Conservation (phyloP, 2,797 vertebrate genomes). For the Notolabrus celidotus region DNA sequence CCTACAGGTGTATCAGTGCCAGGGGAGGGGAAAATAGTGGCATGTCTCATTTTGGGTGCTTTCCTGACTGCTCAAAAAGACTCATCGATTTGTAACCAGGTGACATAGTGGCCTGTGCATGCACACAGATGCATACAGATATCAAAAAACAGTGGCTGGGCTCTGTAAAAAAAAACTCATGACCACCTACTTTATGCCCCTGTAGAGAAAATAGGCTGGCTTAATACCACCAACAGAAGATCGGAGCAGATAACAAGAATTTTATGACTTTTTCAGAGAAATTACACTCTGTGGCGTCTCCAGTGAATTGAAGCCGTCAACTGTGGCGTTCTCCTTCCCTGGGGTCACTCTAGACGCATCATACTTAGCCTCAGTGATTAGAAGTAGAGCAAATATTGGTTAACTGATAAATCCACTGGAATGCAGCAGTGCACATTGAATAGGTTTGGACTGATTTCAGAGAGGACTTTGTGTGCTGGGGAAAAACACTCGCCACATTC, state of each 20-base stretch:
- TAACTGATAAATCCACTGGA: slow-evolving; percentile 78
- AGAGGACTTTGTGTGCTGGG: slow-evolving; percentile 23
- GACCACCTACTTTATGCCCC: slow-evolving; percentile 59
- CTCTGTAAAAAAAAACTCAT: slow-evolving; percentile 53
- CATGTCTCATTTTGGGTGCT: slow-evolving; percentile 70
- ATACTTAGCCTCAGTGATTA: slow-evolving; percentile 69
- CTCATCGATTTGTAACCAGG: slow-evolving; percentile 53
- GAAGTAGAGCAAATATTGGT: slow-evolving; percentile 79
- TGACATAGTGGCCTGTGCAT: slow-evolving; percentile 42
- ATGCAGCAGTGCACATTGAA: slow-evolving; percentile 60
- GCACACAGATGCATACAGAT: neutral
- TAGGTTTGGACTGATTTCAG: slow-evolving; percentile 51
- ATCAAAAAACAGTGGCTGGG: slow-evolving; percentile 7
- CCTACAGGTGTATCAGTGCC: slow-evolving; percentile 81
- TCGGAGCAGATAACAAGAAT: slow-evolving; percentile 37
- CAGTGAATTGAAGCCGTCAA: slow-evolving; percentile 22
- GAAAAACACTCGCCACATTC: slow-evolving; percentile 46
- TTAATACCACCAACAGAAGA: slow-evolving; percentile 31
- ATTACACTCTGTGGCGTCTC: slow-evolving; percentile 39
- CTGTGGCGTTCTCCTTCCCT: slow-evolving; percentile 34
- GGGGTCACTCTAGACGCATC: slow-evolving; percentile 62
- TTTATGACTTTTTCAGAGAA: slow-evolving; percentile 44
- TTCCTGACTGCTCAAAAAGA: slow-evolving; percentile 68
- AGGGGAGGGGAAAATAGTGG: slow-evolving; percentile 60
- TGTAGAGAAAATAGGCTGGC: slow-evolving; percentile 17